Evolutionary conservation across 2,113 vertebrate species (phyloP).

Genomic region (Oncorhynchus gorbuscha): DNA sequence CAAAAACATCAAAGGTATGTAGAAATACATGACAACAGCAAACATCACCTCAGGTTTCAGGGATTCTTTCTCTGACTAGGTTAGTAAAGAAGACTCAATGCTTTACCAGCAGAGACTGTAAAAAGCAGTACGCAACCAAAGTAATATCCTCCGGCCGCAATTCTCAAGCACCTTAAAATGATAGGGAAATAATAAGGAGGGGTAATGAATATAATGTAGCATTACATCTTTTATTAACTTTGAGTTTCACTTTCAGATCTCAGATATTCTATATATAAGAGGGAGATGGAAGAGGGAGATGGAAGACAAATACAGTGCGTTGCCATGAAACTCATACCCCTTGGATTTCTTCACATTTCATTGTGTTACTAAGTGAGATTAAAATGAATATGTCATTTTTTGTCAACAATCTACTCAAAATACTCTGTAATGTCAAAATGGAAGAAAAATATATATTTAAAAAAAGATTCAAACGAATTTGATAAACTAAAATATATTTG

Average conservation of each 20-base stretch:
- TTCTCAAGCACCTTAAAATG: constrained; percentile 31
- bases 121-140: constrained; percentile 3
- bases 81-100: neutral
- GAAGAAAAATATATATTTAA: too few relatives aligned
- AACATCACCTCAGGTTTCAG: neutral
- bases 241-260: neutral
- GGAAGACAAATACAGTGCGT: neutral
- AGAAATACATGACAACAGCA: constrained; percentile 7
- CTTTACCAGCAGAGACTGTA: constrained; percentile 15
- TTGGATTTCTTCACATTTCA: too few relatives aligned
- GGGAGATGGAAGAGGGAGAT: neutral
- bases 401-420: too few relatives aligned
- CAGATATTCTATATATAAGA: neutral
- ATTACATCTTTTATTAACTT: constrained; percentile 45
- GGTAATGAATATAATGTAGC: constrained; percentile 44
- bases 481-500: too few relatives aligned
- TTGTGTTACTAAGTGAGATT: too few relatives aligned
- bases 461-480: too few relatives aligned
- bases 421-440: too few relatives aligned
- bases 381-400: too few relatives aligned
- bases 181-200: constrained; percentile 53
- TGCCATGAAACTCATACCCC: neutral
- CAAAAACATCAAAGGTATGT: neutral
- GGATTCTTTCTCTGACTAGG: neutral
- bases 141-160: constrained; percentile 57